These are phyloP conservation scores for Tapirus terrestris DNA, from an alignment of 2,113 vertebrate genomes.

Conservation along the genomic window DNA sequence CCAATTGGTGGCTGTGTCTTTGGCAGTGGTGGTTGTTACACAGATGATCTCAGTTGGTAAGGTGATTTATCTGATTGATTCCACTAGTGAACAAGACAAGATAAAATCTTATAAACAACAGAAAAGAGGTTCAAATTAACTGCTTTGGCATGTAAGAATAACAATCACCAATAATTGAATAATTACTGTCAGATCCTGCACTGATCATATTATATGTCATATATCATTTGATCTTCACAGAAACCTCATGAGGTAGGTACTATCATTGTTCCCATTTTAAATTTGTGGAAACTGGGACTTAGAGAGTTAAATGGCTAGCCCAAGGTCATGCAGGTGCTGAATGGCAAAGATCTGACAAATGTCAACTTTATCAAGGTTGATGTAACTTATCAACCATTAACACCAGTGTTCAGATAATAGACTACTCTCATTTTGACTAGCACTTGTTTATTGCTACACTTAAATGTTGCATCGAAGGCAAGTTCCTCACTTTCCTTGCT, in stretches of 20 bases:
- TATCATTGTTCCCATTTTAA: background rate
- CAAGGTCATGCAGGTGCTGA: background rate
- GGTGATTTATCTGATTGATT: background rate
- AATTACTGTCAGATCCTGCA: background rate
- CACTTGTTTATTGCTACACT: background rate
- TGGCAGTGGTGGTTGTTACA: background rate
- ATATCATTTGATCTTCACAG: background rate
- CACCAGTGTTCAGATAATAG: background rate
- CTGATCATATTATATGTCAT: background rate
- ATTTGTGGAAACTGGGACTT: background rate
- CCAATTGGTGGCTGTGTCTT: background rate
- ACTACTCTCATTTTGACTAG: background rate
- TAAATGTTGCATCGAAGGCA: background rate
- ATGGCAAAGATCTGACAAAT: background rate
- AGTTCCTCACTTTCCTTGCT: background rate
- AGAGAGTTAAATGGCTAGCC: background rate
- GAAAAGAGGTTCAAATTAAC: background rate
- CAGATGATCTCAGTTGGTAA: background rate
- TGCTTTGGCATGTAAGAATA: background rate
- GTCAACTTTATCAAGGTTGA: background rate
- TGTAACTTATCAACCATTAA: background rate
- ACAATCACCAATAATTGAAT: background rate
- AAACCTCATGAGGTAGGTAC: background rate
- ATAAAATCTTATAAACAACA: background rate
- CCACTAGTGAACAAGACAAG: background rate